These are phyloP conservation scores for Paraplagusia blochii DNA, from an alignment of 2,113 vertebrate species.

Conservation along the genomic window DNA sequence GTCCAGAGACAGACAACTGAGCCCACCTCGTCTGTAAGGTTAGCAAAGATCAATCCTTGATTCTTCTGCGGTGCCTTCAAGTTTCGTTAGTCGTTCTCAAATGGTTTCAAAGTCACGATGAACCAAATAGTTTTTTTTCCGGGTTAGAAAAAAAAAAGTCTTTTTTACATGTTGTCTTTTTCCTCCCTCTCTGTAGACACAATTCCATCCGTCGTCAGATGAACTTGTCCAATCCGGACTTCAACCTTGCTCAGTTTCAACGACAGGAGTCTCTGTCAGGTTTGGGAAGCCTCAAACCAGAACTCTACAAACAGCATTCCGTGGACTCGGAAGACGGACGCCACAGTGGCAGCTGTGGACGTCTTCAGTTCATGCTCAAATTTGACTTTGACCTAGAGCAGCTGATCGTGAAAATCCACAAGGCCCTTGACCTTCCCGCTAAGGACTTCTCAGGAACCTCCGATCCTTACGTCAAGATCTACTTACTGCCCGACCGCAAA, in stretches of 20 bases:
- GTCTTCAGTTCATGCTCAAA: constrained; percentile 91
- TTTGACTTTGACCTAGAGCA: constrained; percentile 97
- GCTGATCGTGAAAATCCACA: constrained; percentile 97
- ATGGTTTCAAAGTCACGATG: no score
- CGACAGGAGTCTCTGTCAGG: constrained; percentile 92
- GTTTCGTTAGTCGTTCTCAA: no score
- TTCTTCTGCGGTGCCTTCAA: not conserved
- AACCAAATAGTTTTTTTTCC: no score
- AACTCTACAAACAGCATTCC: constrained; percentile 94
- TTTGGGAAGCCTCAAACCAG: constrained; percentile 92
- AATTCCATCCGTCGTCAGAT: constrained; percentile 94
- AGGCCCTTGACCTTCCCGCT: constrained; percentile 90
- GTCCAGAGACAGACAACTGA: constrained; percentile 93
- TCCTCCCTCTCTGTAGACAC: constrained; percentile 80
- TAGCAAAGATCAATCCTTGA: constrained; percentile 54
- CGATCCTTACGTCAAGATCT: constrained; percentile 98
- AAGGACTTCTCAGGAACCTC: constrained; percentile 99
- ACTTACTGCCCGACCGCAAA: constrained; percentile 96
- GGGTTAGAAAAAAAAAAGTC: not conserved
- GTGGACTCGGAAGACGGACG: constrained; percentile 86
- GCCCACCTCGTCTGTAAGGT: constrained; percentile 89
- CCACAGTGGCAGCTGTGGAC: constrained; percentile 83
- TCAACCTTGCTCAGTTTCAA: constrained; percentile 94
- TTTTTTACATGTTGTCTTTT: not conserved
- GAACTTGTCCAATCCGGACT: constrained; percentile 95